These are phyloP conservation scores for Callyntrura guangdongensis DNA, from an alignment of 2,888 invertebrate genomes.

Conservation along the genomic window DNA sequence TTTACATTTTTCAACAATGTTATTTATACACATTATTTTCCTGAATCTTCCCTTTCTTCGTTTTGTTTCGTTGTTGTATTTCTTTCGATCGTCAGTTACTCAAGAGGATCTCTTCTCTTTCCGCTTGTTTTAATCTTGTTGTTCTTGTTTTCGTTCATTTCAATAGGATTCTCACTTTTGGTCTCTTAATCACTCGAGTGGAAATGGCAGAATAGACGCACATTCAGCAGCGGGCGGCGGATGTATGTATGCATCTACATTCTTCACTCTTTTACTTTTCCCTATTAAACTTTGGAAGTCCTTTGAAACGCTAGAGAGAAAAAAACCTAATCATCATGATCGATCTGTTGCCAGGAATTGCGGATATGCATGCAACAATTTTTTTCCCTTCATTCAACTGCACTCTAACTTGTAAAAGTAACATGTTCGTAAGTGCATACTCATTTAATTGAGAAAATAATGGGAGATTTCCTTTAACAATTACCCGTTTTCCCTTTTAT, in stretches of 20 bases:
- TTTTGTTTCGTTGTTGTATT: not conserved
- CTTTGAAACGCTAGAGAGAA: too few relatives aligned
- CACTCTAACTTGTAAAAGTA: not conserved
- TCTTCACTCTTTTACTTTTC: not conserved
- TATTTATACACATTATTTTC: slow-evolving; percentile 9
- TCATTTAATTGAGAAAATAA: slow-evolving; percentile 35
- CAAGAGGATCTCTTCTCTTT: too few relatives aligned
- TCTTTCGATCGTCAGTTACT: slow-evolving; percentile 43
- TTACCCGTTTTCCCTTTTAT: slow-evolving; percentile 32
- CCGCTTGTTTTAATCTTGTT: too few relatives aligned
- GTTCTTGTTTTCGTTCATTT: slow-evolving; percentile 31
- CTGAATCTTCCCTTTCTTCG: not conserved
- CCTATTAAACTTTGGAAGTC: not conserved
- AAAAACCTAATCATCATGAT: not conserved
- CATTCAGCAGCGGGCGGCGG: not conserved
- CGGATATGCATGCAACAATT: slow-evolving; percentile 5
- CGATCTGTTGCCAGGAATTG: not conserved
- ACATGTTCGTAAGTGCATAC: not conserved
- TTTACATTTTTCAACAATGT: slow-evolving; percentile 1
- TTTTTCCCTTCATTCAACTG: not conserved
- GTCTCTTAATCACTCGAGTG: slow-evolving; percentile 69
- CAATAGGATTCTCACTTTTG: slow-evolving; percentile 61
- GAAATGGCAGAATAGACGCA: slow-evolving; percentile 58
- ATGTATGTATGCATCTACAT: too few relatives aligned
- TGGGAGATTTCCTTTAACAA: slow-evolving; percentile 41